Conservation (phyloP, 2,797 vertebrate species). For the Megalops cyprinoides region DNA sequence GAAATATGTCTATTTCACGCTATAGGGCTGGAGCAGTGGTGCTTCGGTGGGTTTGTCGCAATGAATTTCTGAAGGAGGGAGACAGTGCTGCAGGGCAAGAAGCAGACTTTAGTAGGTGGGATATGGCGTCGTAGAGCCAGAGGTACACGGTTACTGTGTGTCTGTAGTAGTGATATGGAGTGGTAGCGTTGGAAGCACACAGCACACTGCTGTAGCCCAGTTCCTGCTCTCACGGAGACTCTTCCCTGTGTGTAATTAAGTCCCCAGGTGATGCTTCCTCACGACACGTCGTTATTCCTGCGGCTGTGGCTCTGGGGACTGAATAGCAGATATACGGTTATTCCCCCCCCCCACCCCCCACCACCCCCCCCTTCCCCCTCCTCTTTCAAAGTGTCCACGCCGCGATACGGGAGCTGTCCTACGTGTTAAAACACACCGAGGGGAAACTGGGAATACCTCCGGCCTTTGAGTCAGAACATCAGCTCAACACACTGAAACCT, state of each 20-base stretch:
- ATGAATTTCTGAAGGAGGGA: background rate
- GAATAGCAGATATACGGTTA: slow-evolving; percentile 47
- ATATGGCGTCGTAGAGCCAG: background rate
- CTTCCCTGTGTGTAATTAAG: slow-evolving; percentile 70
- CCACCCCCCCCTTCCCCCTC: slow-evolving; percentile 27
- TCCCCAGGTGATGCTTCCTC: slow-evolving; percentile 68
- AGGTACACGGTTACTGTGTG: background rate
- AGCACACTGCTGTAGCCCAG: too few species aligned
- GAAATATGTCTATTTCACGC: too few species aligned
- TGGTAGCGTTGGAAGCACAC: slow-evolving; percentile 42
- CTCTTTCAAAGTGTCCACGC: slow-evolving; percentile 38
- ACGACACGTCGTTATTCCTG: slow-evolving; percentile 62
- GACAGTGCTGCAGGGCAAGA: background rate
- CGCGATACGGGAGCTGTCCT: slow-evolving; percentile 8
- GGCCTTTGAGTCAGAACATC: slow-evolving; percentile 14
- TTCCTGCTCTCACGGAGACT: slow-evolving; percentile 39
- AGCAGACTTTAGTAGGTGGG: background rate
- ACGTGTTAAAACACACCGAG: slow-evolving; percentile 22
- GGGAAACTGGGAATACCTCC: background rate
- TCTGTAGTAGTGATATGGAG: slow-evolving; percentile 27
- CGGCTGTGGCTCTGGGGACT: slow-evolving; percentile 51
- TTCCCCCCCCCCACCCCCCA: background rate
- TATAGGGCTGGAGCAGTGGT: too few species aligned
- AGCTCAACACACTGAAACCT: background rate
- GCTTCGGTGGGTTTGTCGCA: too few species aligned